These are phyloP conservation scores for Amblyraja radiata DNA, from an alignment of 2,797 vertebrate species.

Conservation along the genomic window DNA sequence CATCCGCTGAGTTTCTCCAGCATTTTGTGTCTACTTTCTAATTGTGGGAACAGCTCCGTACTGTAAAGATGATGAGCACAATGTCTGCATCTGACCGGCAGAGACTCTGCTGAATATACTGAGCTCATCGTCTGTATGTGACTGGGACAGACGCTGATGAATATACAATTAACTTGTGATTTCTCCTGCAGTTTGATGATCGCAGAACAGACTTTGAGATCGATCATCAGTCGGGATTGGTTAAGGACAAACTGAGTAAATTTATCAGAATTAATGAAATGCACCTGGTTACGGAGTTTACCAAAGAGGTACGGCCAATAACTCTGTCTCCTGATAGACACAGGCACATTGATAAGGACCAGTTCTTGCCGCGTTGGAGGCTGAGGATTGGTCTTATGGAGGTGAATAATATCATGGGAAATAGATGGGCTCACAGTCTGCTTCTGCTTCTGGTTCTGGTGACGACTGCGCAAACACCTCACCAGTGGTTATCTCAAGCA, in stretches of 20 bases:
- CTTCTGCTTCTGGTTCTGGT: no score
- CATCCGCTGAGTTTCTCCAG: no score
- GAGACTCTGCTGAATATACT: neutral
- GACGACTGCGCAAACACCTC: no score
- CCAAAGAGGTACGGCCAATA: conserved; percentile 54
- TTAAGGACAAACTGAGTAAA: conserved; percentile 51
- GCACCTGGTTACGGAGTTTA: conserved; percentile 72
- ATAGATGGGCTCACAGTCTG: no score
- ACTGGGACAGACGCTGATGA: neutral
- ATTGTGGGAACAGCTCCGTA: neutral
- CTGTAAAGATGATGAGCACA: neutral
- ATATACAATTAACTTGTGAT: neutral
- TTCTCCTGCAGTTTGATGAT: conserved; percentile 67
- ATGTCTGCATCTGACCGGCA: neutral
- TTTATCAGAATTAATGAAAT: conserved; percentile 73
- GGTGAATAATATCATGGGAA: no score
- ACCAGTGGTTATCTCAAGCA: no score
- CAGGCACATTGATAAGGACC: no score
- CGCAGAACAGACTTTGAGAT: conserved; percentile 63
- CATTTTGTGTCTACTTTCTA: neutral
- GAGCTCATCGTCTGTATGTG: no score
- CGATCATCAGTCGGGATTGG: conserved; percentile 56
- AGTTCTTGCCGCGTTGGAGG: no score
- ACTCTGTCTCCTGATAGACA: no score
- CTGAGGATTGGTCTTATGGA: no score